Conservation (phyloP, 2,797 vertebrate species). For the Kryptopterus vitreolus region DNA sequence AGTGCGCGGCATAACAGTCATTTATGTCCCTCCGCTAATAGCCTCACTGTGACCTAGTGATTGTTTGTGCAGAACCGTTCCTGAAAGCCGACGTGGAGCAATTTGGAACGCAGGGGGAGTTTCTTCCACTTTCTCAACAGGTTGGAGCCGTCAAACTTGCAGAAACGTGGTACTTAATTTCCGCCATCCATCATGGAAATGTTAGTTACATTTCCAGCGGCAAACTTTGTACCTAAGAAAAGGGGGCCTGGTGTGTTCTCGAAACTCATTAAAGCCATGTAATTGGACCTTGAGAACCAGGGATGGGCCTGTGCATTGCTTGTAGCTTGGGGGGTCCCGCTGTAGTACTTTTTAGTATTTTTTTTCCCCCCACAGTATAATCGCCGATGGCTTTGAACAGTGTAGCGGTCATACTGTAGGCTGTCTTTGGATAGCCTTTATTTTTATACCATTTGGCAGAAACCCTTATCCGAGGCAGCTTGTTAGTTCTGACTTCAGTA, state of each 20-base stretch:
- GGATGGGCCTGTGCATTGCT: background rate
- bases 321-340: background rate
- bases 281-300: background rate
- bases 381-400: background rate
- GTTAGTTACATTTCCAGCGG: background rate
- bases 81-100: background rate
- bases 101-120: conserved; percentile 2
- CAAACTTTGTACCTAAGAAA: background rate
- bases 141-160: background rate
- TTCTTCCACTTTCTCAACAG: conserved; percentile 15
- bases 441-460: no score
- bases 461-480: no score
- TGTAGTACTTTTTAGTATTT: background rate
- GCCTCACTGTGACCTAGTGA: background rate
- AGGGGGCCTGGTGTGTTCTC: background rate
- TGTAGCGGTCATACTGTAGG: background rate
- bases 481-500: background rate
- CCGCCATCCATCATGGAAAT: background rate
- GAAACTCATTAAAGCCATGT: background rate
- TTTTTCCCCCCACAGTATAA: background rate
- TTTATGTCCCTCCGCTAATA: background rate
- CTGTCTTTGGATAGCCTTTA: background rate
- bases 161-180: background rate
- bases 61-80: conserved; percentile 26
- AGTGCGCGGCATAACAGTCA: background rate